Evolutionary conservation across 2,113 vertebrate species (phyloP).

Genomic region (Rhizomys pruinosus): DNA sequence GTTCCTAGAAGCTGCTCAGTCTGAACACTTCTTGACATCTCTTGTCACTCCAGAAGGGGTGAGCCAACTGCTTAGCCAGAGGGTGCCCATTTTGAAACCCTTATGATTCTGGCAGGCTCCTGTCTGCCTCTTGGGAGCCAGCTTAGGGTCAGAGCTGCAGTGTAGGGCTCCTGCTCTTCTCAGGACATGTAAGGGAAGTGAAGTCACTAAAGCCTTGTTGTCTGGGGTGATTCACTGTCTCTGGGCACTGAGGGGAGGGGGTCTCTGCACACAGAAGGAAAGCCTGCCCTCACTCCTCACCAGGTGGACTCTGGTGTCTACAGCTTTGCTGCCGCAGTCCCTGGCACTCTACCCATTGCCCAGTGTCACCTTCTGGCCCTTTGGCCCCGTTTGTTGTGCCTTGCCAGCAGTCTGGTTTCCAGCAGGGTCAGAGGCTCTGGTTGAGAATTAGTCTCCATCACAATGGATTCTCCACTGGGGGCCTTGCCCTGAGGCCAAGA

Average conservation of each 20-base stretch:
- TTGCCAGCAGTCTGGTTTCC: not conserved
- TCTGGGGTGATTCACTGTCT: not conserved
- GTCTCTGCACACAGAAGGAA: not conserved
- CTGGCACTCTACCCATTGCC: not conserved
- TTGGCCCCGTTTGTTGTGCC: no score
- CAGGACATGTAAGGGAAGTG: not conserved
- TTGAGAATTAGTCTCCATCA: no score
- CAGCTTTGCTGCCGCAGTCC: not conserved
- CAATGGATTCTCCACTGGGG: not conserved
- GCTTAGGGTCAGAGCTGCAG: not conserved
- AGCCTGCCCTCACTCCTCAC: accelerated
- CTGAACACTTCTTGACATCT: no score
- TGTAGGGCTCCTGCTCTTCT: accelerated
- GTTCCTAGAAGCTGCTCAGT: not conserved
- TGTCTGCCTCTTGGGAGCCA: not conserved
- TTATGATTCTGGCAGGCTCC: accelerated
- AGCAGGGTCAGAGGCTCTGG: accelerated
- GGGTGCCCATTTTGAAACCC: not conserved
- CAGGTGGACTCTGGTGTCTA: not conserved
- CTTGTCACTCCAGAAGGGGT: not conserved
- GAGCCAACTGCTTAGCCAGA: accelerated
- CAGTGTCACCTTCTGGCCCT: not conserved
- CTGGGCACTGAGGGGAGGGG: not conserved
- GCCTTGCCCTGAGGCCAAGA: not conserved
- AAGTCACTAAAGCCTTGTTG: not conserved